Evolutionary conservation across 2,113 vertebrate genomes (phyloP), one percentile per base, ranked within the genome.

Genomic region (Larimichthys polyactis): DNA sequence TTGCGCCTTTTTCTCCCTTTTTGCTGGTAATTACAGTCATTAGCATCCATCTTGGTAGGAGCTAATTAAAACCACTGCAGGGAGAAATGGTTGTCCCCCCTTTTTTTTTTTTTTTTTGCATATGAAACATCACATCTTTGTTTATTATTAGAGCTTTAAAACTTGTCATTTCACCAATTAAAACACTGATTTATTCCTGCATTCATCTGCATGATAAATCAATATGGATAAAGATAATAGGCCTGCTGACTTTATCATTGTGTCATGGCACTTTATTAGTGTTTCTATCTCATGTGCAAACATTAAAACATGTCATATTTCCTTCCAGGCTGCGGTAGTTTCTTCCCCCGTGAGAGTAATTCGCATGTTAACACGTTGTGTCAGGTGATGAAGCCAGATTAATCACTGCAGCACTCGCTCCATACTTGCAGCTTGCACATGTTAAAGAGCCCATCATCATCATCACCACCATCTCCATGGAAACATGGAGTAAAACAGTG

Each of bases 41-140:
- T 92, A 90, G 90, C 90, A 81, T 89, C 91, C 91, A 94, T 93
- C 88, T 94, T 92, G 89, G 79, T 63, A 40, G 69, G 54, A 87
- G 81, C 67, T 90, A 85, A 90, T 91, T 90, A 86, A 82, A 85
- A 27, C 51, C 63, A 58, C 88, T 71, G 69, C 79, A 83, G 20
- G 54, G 54, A 82, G 46, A 81, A 55, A 83, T 43, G 60, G 4
- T 44, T 49, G 59, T 20, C 3, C 63, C 52, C n/a, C n/a, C n/a
- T n/a, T n/a, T n/a, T n/a, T n/a, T n/a, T n/a, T n/a, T n/a, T 27
- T 27, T 27, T 6, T 55, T 43, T 73, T 57, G 44, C 54, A 11
- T 20, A 9, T 0, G 27, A 22, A 54, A 66, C 19, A 29, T 9
- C 3, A 1, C 1, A 64, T 17, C 2, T 73, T 11, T 76, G 4